A percentile compares a stretch with the other conserved stretches of the same genome.
These are phyloP conservation scores for Drosophila basisetae DNA, from an alignment of 2,888 invertebrate species.

Conservation along the genomic window DNA sequence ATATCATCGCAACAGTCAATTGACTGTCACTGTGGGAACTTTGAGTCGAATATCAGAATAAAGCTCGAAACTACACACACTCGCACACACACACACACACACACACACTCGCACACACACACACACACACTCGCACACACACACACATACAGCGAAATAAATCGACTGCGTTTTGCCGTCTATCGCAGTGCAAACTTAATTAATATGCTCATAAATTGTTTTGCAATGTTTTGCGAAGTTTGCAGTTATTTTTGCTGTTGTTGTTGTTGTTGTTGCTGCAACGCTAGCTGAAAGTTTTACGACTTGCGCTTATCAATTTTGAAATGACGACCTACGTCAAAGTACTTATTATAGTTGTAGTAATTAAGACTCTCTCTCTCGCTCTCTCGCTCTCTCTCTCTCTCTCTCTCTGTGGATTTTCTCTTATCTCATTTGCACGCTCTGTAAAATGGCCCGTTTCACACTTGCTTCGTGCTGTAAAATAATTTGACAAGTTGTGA, in stretches of 20 bases:
- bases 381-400: background rate
- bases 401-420: background rate
- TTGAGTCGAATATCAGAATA: constrained; percentile 31
- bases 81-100: background rate
- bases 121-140: background rate
- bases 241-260: constrained; percentile 22
- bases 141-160: background rate
- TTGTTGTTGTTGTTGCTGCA: background rate
- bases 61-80: background rate
- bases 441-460: constrained; percentile 19
- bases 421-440: background rate
- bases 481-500: constrained; percentile 54
- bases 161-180: constrained; percentile 41
- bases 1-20: constrained; percentile 42
- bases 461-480: constrained; percentile 45
- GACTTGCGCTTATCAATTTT: constrained; percentile 30
- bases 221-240: constrained; percentile 29
- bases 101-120: background rate
- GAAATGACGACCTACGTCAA: constrained; percentile 54
- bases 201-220: constrained; percentile 34
- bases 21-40: constrained; percentile 38
- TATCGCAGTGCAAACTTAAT: constrained; percentile 63
- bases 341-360: constrained; percentile 6
- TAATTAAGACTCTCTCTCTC: background rate
- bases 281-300: background rate